Evolutionary conservation across 2,797 vertebrate genomes (phyloP).

Genomic region (Taenioides sp.): DNA sequence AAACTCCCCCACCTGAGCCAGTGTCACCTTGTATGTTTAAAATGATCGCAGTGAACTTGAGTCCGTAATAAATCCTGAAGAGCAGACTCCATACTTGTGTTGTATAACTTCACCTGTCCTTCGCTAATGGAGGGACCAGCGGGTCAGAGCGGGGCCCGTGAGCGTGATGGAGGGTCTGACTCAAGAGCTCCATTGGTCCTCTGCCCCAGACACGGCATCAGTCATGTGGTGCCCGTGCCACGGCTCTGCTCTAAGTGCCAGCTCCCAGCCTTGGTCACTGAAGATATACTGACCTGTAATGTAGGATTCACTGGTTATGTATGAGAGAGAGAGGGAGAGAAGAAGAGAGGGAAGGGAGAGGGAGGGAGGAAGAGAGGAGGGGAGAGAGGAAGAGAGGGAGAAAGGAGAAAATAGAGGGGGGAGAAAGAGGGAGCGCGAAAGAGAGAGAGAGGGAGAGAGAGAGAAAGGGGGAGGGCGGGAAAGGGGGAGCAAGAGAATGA

Average conservation of each 20-base stretch:
- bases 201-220: constrained; percentile 11
- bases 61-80: not conserved
- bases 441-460: no score
- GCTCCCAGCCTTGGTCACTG: not conserved
- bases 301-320: not conserved
- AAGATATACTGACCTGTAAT: not conserved
- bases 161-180: constrained; percentile 18
- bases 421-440: no score
- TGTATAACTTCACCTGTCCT: constrained; percentile 3
- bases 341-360: no score
- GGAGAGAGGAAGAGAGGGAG: no score
- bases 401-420: no score
- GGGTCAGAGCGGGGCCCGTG: constrained; percentile 1
- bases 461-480: no score
- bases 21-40: not conserved
- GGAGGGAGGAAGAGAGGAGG: no score
- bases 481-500: no score
- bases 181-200: constrained; percentile 13
- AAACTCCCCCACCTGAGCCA: not conserved
- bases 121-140: not conserved
- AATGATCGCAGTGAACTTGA: not conserved
- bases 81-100: constrained; percentile 1
- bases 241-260: not conserved
- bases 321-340: not conserved
- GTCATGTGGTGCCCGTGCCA: not conserved